Base-by-base conservation (phyloP, 2,888 invertebrate species). In the Eilema sororculum region DNA sequence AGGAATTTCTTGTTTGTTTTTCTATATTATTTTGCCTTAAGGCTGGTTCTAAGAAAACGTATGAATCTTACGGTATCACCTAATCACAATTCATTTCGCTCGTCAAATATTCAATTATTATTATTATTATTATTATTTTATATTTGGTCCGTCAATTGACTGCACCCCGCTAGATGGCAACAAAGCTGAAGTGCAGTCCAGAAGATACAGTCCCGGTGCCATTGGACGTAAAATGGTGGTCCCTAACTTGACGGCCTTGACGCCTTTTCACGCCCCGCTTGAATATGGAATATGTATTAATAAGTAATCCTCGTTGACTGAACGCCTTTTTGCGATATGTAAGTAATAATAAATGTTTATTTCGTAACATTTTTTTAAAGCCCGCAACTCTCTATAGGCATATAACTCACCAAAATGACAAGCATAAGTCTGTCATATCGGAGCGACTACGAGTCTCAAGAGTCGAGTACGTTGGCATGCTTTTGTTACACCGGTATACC, bases 401-500 rank as follows among this genome's bases (percentile, higher is more conserved):
- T 56, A 56, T 65, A 57, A 12, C 24, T 3, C 41, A 62, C 24
- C n/a, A n/a, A 13, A 25, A 28, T n/a, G 16, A n/a, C 3, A 58
- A 16, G 3, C 28, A 9, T 28, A 12, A 56, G 33, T 30, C 22
- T 57, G 33, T 3, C 9, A n/a, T 22, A 61, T 37, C 64, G 9
- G 20, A 65, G 25, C 33, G 58, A 59, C 63, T 62, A 62, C 75
- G 68, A 66, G 72, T 66, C 76, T 78, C 75, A 6, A 56, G 65
- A 57, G 75, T 78, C 74, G 73, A 74, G 78, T 78, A 65, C 73
- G 82, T 78, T 81, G 80, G 80, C 81, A 81, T 82, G 83, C 85
- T 87, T 89, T 90, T 89, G 87, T 90, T 88, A 81, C 77, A 81
- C 74, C 83, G 80, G 78, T 84, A 78, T 79, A 71, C 81, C 77